Evolutionary conservation across 1,140 invertebrate species (phyloP).

Genomic region (Hirudo medicinalis): DNA sequence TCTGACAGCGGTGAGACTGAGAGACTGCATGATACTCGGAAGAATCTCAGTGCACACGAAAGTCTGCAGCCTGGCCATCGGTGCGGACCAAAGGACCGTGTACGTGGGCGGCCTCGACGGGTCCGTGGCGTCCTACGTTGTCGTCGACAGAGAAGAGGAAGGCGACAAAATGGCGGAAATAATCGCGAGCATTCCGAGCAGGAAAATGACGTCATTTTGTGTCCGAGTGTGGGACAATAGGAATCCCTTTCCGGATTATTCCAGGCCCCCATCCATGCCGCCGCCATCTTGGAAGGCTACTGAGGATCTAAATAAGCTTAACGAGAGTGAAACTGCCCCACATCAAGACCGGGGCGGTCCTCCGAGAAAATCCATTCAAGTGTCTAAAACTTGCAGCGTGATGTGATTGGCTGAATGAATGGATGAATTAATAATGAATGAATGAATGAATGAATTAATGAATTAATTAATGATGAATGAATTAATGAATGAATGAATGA

Average conservation of each 20-base stretch:
- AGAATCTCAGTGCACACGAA: neutral
- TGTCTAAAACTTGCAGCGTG: no score
- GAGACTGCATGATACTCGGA: neutral
- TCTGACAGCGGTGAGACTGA: neutral
- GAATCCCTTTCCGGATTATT: constrained; percentile 9
- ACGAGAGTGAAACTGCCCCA: no score
- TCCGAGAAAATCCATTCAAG: no score
- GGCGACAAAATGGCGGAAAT: neutral
- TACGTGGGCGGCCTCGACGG: neutral
- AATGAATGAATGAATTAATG: no score
- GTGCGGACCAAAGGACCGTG: neutral
- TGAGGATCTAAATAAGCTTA: no score
- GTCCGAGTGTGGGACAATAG: neutral
- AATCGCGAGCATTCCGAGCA: neutral
- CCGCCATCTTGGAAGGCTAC: neutral
- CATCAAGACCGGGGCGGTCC: no score
- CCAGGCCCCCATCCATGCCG: neutral
- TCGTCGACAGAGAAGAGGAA: neutral
- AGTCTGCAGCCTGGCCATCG: neutral
- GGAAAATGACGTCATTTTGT: neutral
- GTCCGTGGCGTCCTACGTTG: neutral
- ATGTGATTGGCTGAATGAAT: no score
- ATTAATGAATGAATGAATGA: no score
- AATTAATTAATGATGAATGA: no score
- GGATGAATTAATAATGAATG: no score